Conservation (phyloP, 2,113 vertebrate species). For the Oncorhynchus mykiss region DNA sequence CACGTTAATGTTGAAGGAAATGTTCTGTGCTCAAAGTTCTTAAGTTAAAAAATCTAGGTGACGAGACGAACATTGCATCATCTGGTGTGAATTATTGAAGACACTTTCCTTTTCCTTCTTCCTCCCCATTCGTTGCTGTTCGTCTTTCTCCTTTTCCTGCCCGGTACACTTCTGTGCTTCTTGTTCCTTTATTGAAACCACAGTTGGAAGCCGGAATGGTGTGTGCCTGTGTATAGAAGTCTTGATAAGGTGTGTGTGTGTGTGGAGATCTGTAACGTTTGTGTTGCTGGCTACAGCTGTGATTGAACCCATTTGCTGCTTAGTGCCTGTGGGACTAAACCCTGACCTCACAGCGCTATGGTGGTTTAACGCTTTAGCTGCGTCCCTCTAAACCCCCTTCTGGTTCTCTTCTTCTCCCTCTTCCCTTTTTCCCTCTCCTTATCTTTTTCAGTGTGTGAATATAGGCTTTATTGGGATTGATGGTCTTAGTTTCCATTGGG, state of each 20-base stretch:
- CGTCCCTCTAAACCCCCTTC: slow-evolving; percentile 45
- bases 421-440: too few species aligned
- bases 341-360: slow-evolving; percentile 62
- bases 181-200: slow-evolving; percentile 58
- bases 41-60: slow-evolving; percentile 47
- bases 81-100: slow-evolving; percentile 72
- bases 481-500: slow-evolving; percentile 53
- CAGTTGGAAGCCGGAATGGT: slow-evolving; percentile 55
- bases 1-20: slow-evolving; percentile 37
- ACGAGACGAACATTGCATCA: slow-evolving; percentile 60
- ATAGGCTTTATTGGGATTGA: slow-evolving; percentile 61
- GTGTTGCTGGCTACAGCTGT: slow-evolving; percentile 59
- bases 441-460: slow-evolving; percentile 22
- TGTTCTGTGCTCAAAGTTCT: slow-evolving; percentile 27
- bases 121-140: slow-evolving; percentile 32
- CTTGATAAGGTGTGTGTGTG: neutral
- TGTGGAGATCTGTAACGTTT: too few species aligned
- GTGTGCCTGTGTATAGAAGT: neutral
- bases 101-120: too few species aligned
- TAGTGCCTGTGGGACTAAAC: slow-evolving; percentile 74
- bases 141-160: slow-evolving; percentile 7
- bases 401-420: neutral
- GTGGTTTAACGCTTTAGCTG: slow-evolving; percentile 69
- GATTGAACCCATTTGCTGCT: slow-evolving; percentile 81
- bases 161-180: slow-evolving; percentile 24